phyloP scores from a whole-genome alignment of 2,888 invertebrate genomes.

The Uropetala carovei region DNA sequence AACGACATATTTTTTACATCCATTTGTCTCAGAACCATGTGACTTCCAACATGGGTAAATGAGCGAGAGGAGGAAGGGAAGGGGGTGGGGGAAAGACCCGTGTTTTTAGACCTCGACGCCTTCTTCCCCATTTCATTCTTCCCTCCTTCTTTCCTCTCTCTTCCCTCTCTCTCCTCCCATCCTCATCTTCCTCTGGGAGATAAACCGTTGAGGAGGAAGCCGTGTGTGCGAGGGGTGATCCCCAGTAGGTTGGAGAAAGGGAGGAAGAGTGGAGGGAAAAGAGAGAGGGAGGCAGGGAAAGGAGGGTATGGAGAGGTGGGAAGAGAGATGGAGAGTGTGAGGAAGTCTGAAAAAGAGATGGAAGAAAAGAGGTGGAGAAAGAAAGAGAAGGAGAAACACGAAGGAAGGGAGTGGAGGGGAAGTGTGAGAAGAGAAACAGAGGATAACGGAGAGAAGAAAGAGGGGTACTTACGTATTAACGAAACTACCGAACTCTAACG shows the following conservation, averaged over 20 bases:
- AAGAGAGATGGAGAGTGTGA: not conserved
- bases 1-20: not conserved
- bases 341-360: not conserved
- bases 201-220: conserved; percentile 20
- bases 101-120: not conserved
- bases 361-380: not conserved
- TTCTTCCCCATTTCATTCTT: too few species aligned
- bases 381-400: not conserved
- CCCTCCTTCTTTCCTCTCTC: not conserved
- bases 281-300: too few species aligned
- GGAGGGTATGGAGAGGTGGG: too few species aligned
- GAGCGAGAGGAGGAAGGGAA: not conserved
- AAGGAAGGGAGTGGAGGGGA: not conserved
- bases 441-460: too few species aligned
- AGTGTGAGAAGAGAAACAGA: too few species aligned
- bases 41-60: not conserved
- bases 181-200: not conserved
- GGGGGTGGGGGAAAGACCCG: not conserved
- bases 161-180: not conserved
- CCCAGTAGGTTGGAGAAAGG: too few species aligned
- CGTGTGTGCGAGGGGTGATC: not conserved
- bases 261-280: too few species aligned
- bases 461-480: too few species aligned
- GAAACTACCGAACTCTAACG: too few species aligned
- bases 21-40: not conserved